phyloP scores from a whole-genome alignment of 2,113 vertebrate species.

The Kryptolebias marmoratus region DNA sequence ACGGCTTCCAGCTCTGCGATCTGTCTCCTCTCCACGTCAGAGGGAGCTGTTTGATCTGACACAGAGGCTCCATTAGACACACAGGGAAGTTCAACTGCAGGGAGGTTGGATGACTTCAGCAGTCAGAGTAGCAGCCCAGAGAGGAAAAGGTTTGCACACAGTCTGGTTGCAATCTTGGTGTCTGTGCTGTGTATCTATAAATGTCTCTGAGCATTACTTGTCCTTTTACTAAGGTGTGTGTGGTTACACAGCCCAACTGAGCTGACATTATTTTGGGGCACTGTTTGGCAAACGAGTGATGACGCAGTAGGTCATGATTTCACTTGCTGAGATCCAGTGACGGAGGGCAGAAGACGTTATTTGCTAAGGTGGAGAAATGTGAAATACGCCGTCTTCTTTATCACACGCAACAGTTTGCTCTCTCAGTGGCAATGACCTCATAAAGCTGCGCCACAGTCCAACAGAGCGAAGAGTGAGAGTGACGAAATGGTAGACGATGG shows the following conservation, averaged over 20 bases:
- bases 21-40: slow-evolving; percentile 76
- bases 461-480: slow-evolving; percentile 33
- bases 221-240: slow-evolving; percentile 65
- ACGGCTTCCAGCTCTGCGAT: slow-evolving; percentile 74
- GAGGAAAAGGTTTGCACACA: slow-evolving; percentile 75
- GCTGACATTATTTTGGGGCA: slow-evolving; percentile 53
- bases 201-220: slow-evolving; percentile 72
- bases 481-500: slow-evolving; percentile 54
- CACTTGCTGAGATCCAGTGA: slow-evolving; percentile 43
- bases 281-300: slow-evolving; percentile 39
- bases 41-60: slow-evolving; percentile 76
- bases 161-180: slow-evolving; percentile 79
- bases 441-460: slow-evolving; percentile 51
- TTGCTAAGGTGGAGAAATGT: slow-evolving; percentile 31
- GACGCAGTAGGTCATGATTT: slow-evolving; percentile 63
- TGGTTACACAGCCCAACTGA: slow-evolving; percentile 52
- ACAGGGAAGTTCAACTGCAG: slow-evolving; percentile 72
- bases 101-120: slow-evolving; percentile 75
- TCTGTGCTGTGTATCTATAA: slow-evolving; percentile 76
- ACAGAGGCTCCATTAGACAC: slow-evolving; percentile 75
- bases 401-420: slow-evolving; percentile 20
- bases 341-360: slow-evolving; percentile 5
- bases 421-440: slow-evolving; percentile 55
- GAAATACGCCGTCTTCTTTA: slow-evolving; percentile 20
- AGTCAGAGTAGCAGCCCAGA: slow-evolving; percentile 72